Percentiles rank a stretch among this genome's conserved stretches.
phyloP scores from a whole-genome alignment of 1,140 invertebrate species.

The Bombus huntii region DNA sequence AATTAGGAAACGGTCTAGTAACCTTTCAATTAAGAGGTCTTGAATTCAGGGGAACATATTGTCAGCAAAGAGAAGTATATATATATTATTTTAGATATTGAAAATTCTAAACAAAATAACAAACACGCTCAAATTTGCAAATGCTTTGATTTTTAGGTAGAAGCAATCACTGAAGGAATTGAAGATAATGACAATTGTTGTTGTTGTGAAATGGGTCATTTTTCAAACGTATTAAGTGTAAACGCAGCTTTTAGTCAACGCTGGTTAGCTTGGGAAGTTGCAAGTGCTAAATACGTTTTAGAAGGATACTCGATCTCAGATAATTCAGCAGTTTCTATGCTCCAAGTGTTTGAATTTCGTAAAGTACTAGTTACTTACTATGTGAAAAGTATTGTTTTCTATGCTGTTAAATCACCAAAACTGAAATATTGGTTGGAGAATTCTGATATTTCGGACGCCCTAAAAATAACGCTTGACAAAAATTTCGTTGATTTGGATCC shows the following conservation, averaged over 20 bases:
- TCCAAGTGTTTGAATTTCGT: slow-evolving; percentile 98
- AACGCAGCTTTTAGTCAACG: slow-evolving; percentile 98
- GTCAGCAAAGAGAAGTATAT: slow-evolving; percentile 93
- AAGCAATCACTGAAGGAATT: slow-evolving; percentile 98
- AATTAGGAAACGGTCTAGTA: slow-evolving; percentile 98
- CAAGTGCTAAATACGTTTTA: slow-evolving; percentile 96
- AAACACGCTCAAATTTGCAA: background rate
- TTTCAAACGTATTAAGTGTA: slow-evolving; percentile 94
- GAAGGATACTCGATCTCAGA: slow-evolving; percentile 99
- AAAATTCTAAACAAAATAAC: background rate
- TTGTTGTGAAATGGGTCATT: slow-evolving; percentile 96
- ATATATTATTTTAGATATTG: background rate
- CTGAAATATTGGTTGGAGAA: slow-evolving; percentile 95
- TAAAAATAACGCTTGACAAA: slow-evolving; percentile 91
- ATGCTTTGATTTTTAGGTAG: slow-evolving; percentile 83
- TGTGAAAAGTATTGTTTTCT: slow-evolving; percentile 99
- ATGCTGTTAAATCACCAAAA: slow-evolving; percentile 94
- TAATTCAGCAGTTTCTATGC: slow-evolving; percentile 97
- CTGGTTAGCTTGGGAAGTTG: slow-evolving; percentile 99
- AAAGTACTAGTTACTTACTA: slow-evolving; percentile 99
- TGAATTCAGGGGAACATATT: slow-evolving; percentile 99
- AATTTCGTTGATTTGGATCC: slow-evolving; percentile 98
- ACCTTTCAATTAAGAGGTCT: slow-evolving; percentile 99
- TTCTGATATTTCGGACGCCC: slow-evolving; percentile 89
- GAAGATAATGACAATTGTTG: slow-evolving; percentile 94